Evolutionary conservation across 2,888 invertebrate genomes (phyloP).

Genomic region (Drosophila sordidapex): DNA sequence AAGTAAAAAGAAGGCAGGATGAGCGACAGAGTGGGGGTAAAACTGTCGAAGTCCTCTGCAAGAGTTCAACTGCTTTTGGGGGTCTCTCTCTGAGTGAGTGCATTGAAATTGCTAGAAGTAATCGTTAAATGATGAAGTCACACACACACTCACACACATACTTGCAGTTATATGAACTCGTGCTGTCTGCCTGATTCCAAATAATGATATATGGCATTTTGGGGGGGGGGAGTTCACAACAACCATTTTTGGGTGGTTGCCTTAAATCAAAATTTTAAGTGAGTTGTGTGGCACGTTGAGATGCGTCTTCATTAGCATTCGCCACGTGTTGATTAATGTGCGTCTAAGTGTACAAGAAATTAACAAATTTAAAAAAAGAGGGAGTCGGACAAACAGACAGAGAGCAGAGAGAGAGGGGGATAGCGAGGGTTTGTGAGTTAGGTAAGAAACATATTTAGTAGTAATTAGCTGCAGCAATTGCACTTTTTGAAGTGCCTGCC

Average conservation of each 20-base stretch:
- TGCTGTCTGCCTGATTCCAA: constrained; percentile 41
- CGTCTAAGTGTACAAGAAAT: constrained; percentile 35
- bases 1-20: constrained; percentile 4
- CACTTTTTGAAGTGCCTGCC: constrained; percentile 71
- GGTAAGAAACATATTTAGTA: constrained; percentile 53
- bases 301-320: constrained; percentile 59
- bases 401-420: neutral
- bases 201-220: constrained; percentile 70
- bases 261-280: constrained; percentile 68
- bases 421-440: constrained; percentile 4
- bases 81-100: constrained; percentile 48
- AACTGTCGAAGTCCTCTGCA: constrained; percentile 2
- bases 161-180: constrained; percentile 40
- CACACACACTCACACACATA: neutral
- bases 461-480: constrained; percentile 76
- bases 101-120: constrained; percentile 78
- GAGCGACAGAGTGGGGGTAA: neutral
- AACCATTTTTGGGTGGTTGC: constrained; percentile 66
- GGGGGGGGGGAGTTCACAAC: constrained; percentile 29
- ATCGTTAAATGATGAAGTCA: constrained; percentile 79
- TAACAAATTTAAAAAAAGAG: constrained; percentile 13
- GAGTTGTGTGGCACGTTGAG: constrained; percentile 28
- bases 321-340: constrained; percentile 63
- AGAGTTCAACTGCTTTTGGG: constrained; percentile 5
- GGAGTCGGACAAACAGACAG: neutral